These are phyloP conservation scores for Pycnonotus jocosus DNA, from an alignment of 2,113 vertebrate genomes.

Conservation along the genomic window DNA sequence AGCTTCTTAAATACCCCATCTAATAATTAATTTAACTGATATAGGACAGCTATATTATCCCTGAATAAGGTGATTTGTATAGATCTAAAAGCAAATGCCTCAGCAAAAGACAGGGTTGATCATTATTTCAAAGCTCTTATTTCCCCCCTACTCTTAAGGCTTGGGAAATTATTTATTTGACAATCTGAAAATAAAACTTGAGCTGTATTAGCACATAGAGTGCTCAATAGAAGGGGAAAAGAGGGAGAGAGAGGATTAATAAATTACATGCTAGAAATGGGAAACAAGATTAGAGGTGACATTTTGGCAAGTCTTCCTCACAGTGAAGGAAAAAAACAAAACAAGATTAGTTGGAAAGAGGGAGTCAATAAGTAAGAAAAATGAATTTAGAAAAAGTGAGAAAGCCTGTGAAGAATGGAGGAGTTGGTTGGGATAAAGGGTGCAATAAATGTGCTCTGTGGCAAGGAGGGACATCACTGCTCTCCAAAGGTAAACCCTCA, in stretches of 20 bases:
- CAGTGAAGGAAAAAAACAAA: slow-evolving; percentile 26
- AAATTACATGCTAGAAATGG: slow-evolving; percentile 68
- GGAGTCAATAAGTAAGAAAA: slow-evolving; percentile 50
- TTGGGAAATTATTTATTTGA: slow-evolving; percentile 76
- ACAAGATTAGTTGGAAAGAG: slow-evolving; percentile 29
- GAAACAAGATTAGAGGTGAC: slow-evolving; percentile 63
- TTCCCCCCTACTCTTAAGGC: slow-evolving; percentile 45
- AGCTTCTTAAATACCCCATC: slow-evolving; percentile 39
- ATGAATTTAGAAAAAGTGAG: slow-evolving; percentile 2
- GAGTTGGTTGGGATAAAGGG: slow-evolving; percentile 26
- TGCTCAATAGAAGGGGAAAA: slow-evolving; percentile 55
- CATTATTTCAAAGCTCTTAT: slow-evolving; percentile 67
- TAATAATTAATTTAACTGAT: slow-evolving; percentile 68
- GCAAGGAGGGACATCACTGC: not conserved
- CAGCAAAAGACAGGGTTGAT: slow-evolving; percentile 34
- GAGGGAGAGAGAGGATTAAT: slow-evolving; percentile 29
- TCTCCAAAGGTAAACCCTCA: not conserved
- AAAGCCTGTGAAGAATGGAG: slow-evolving; percentile 12
- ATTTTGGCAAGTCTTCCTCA: slow-evolving; percentile 65
- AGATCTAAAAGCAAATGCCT: slow-evolving; percentile 32
- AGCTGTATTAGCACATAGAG: slow-evolving; percentile 45
- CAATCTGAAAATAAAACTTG: slow-evolving; percentile 75
- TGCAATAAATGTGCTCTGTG: not conserved
- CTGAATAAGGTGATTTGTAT: slow-evolving; percentile 30
- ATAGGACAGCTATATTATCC: not conserved